phyloP scores from a whole-genome alignment of 2,113 vertebrate species.

The Melanerpes formicivorus region DNA sequence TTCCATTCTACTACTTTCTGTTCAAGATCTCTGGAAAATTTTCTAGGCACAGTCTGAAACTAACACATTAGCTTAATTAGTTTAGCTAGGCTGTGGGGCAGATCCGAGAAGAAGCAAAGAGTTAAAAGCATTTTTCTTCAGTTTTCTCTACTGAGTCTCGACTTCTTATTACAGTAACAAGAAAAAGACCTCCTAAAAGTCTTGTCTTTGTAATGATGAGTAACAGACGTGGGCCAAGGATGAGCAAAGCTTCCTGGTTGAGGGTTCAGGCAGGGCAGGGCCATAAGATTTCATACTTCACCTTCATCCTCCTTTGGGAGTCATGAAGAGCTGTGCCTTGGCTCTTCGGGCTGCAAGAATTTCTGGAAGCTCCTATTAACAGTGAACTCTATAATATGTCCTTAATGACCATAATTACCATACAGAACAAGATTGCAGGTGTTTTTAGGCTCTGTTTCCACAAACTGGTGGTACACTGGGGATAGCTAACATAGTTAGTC shows the following conservation, averaged over 20 bases:
- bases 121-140: not conserved
- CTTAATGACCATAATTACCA: not conserved
- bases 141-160: not conserved
- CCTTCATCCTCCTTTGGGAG: not conserved
- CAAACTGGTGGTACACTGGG: not conserved
- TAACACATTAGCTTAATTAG: not conserved
- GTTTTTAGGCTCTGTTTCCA: not conserved
- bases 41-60: too few relatives aligned
- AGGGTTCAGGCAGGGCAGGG: not conserved
- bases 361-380: not conserved
- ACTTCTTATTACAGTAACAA: not conserved
- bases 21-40: too few relatives aligned
- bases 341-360: not conserved
- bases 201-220: not conserved
- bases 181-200: not conserved
- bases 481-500: not conserved
- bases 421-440: not conserved
- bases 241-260: not conserved
- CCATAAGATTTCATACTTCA: not conserved
- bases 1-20: too few relatives aligned
- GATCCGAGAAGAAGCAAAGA: not conserved
- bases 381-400: not conserved
- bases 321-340: not conserved
- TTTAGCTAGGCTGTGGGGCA: not conserved
- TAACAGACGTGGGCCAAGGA: rapidly evolving